Base-by-base conservation (phyloP, 2,888 invertebrate genomes). In the Neoitamus cyanurus region DNA sequence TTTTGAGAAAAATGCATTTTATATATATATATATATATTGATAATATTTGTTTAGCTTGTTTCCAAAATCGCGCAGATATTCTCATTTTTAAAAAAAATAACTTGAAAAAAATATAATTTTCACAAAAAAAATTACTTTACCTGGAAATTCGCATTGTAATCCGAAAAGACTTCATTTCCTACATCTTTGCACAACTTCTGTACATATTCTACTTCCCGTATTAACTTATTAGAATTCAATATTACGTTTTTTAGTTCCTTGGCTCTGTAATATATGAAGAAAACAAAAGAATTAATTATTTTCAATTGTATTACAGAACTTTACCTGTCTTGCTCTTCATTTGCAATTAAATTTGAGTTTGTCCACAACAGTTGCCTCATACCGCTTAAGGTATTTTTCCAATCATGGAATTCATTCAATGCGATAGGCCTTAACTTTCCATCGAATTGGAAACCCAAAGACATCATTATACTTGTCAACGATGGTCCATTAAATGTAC, bases 331-430 rank as follows among this genome's bases (percentile, higher is more conserved):
- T 13, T 77, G 2, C n/a, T 72, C 36, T 31, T 31, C 34, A n/a
- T 73, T 13, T 2, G 70, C 13, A 15, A 89, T 85, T 0, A 91
- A 78, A 3, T 84, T 34, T 0, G 88, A 86, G 86, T 93, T 93
- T 68, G 94, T 88, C 85, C 95, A 95, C 86, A 94, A 89, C 2
- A 94, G 88, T 88, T 93, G 91, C 88, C 88, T 92, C 9, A 91
- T 88, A 69, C 89, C 84, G 9, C 89, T 88, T 28, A 91, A 86
- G 1, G 89, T 87, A 0, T 83, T 83, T 42, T 89, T 89, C 90
- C 90, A 90, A 1, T 87, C 86, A 48, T 88, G 87, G 48, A 91
- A 84, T 42, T 91, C 89, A 25, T 87, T 89, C 0, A 91, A 86
- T 0, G 90, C 88, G 36, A 90, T 89, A 1, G 89, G 86, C 20